Evolutionary conservation across 1,140 invertebrate genomes (phyloP), one percentile per base, ranked within the genome.

Genomic region (Wasmannia auropunctata): DNA sequence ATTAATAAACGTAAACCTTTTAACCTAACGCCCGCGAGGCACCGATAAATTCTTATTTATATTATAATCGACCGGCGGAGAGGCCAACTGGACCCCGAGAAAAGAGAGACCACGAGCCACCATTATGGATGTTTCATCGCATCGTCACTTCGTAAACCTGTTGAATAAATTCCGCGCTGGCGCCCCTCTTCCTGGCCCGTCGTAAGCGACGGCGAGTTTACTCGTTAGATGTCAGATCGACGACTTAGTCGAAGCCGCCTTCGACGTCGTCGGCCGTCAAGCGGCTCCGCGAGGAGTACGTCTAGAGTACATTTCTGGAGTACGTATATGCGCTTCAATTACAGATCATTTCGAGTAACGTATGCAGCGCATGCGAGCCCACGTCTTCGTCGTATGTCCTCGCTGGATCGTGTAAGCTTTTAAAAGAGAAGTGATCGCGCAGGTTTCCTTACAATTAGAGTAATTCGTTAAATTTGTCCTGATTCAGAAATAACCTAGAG

Each of bases 71-170:
- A 83, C 79, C 79, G 67, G 19, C 56, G 54, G n/a, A 77, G 74
- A 54, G 56, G 63, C 76, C 51, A 49, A 77, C 49, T 70, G 76
- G 75, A n/a, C n/a, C 54, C 60, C 81, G 54, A 31, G 67, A 60
- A n/a, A 31, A 77, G 51, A 72, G 51, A 56, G 86, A 87, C 87
- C 88, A 88, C 90, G 89, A 92, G 91, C 88, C 91, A 77, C 88
- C 90, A 93, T 94, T 93, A 94, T 90, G 90, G 88, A 93, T 92
- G 92, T 93, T 93, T 92, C 92, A 92, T 81, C 91, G 92, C 93
- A 93, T 95, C 94, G 91, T 93, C 94, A 94, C 93, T 94, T 95
- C 93, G 93, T 94, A 93, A 95, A 95, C 90, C 92, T 91, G 91
- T 92, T 92, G 91, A 93, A 93, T 93, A 94, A 93, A 93, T 93